Evolutionary conservation across 2,113 vertebrate species (phyloP), one percentile per base, ranked within the genome.

Genomic region (Pachypanchax playfairii): DNA sequence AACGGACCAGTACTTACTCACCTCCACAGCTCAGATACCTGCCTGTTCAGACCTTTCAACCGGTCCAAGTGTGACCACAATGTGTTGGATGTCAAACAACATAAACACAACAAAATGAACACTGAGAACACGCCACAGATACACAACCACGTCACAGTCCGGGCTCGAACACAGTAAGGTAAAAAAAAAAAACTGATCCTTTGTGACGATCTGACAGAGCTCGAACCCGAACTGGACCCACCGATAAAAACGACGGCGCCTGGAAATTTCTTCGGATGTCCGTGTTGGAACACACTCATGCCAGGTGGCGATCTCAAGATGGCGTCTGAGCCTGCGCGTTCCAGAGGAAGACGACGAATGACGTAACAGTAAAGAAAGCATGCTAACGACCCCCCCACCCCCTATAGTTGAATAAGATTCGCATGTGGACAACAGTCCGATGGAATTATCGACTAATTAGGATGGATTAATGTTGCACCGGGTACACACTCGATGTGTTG

Each of bases 291-390:
- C 18, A 14, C 17, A 5, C 62, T 60, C 56, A 35, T 75, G 74
- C 65, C 79, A 70, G 81, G 79, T 79, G 59, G 55, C 70, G 54
- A 43, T 13, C 5, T 13, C 46, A 87, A 88, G 41, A 88, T 86
- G 83, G 86, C 77, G 71, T 21, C 66, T 6, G 79, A 61, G 85
- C 17, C 67, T 88, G 87, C 87, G 87, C 87, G 71, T 65, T 14
- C 6, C 1, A 29, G 35, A 17, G 24, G 4, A 31, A 28, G 35
- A 18, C 17, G 62, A 46, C n/a, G 22, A 61, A 11, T 77, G 83
- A 87, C 87, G 87, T 80, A 3, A 33, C 26, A 11, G 35, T 0
- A 33, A 18, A 14, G 33, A 65, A 67, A 64, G 66, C 69, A 31
- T 81, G 79, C 39, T 49, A 44, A 50, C 18, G n/a, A n/a, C n/a